Base-by-base conservation (phyloP, 2,797 vertebrate genomes). In the Cyclopterus lumpus region DNA sequence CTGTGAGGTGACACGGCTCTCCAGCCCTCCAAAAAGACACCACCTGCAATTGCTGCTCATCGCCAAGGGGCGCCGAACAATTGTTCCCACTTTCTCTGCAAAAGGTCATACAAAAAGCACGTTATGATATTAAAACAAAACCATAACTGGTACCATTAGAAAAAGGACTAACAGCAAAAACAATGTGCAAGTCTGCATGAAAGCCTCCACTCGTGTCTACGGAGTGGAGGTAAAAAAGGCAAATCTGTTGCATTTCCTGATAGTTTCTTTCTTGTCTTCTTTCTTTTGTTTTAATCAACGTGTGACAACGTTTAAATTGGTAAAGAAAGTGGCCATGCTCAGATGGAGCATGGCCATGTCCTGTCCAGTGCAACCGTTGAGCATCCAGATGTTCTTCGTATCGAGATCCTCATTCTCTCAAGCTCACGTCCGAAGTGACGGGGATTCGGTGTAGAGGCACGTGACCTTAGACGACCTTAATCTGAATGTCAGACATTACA, bases 151-250 rank as follows among this genome's bases (percentile, higher is more conserved):
- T 74, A 85, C 58, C 71, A 22, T 62, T 68, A 20, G 26, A 15
- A 67, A 15, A 67, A 15, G 67, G 73, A 61, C 38, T 14, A 64
- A 83, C 36, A 73, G 51, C 6, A 68, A 77, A 82, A 77, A 73
- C 49, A 72, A 87, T 87, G 88, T 92, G 92, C 92, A 94, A 92
- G 73, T 86, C 60, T 79, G 82, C 85, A 85, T 74, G 77, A 83
- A 89, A 82, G 67, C 59, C 63, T 80, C 82, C 77, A 54, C 68
- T 44, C 49, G 8, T 67, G 53, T 79, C 24, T 34, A 54, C 34
- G 63, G 58, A 73, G 76, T 58, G 58, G 77, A 82, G 71, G 80
- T 34, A 77, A 71, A 40, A 44, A 92, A 90, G 86, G 86, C 86
- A 82, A 86, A 44, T 71, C 58, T 72, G 55, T 57, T 77, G 46